Evolutionary conservation across 2,113 vertebrate genomes (phyloP), one percentile per base, ranked within the genome.

Genomic region (Tautogolabrus adspersus): DNA sequence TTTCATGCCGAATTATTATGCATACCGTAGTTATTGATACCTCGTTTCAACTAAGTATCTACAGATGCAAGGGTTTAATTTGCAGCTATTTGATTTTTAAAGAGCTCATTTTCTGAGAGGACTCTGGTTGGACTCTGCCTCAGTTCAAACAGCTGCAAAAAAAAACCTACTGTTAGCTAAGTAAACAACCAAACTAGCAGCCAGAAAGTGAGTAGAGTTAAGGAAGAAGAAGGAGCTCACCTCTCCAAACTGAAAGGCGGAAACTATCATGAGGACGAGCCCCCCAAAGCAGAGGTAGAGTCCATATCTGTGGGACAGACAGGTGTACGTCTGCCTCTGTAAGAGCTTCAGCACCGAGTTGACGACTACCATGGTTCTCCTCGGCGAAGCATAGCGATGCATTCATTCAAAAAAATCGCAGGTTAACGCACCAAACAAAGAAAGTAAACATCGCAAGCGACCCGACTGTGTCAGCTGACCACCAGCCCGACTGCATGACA

Each of bases 191-290:
- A 15, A 44, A 40, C 1, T 0, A 26, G 3, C 0, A 3, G 11
- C 11, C 0, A 51, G 30, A 3, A 21, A 40, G 55, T 30, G 5
- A 52, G 5, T 1, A 15, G 5, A 64, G 57, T 30, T 21, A 42
- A 16, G 12, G 47, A 67, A 23, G 58, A 1, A 49, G 16, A 60
- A 10, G 11, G 52, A 9, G 85, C 95, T 95, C 83, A 99, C 97
- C 96, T 99, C 97, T 90, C 97, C 97, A 57, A 99, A 99, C 92
- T 98, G 97, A 87, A 99, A 96, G 58, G 97, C 97, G 38, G 97
- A 98, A 81, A 98, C 96, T 73, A 99, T 96, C 95, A 96, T 96
- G 89, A 99, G 96, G n/a, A 99, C 97, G 76, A 99, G 89, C 71
- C 97, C 97, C 38, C 96, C 97, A 72, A 99, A 98, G 90, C 97